Conservation (phyloP, 2,113 vertebrate genomes). For the Melanocharis versteri region DNA sequence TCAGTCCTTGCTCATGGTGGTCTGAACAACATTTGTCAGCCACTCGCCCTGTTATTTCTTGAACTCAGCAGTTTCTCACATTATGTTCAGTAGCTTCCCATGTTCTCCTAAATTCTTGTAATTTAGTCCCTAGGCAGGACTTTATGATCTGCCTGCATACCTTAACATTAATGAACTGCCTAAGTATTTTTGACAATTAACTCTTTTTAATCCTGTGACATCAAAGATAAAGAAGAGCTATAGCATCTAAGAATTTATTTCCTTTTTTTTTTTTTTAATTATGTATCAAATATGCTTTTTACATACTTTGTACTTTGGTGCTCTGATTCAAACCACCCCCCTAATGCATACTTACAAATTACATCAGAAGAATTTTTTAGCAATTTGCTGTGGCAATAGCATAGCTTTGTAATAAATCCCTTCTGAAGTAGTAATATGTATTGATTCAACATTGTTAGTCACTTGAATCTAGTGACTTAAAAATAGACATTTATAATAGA, state of each 20-base stretch:
- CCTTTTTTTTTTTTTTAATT: neutral
- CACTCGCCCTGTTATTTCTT: neutral
- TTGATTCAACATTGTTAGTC: neutral
- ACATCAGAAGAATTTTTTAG: neutral
- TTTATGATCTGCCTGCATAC: neutral
- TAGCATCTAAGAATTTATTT: neutral
- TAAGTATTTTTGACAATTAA: neutral
- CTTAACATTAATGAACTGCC: neutral
- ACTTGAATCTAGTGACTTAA: neutral
- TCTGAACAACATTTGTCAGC: neutral
- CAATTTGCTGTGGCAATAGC: neutral
- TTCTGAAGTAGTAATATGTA: neutral
- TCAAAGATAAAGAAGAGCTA: neutral
- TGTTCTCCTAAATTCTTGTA: neutral
- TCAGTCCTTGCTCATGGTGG: neutral
- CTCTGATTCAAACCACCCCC: neutral
- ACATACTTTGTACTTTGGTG: neutral
- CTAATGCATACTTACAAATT: neutral
- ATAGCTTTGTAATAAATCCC: neutral
- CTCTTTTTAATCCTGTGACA: neutral
- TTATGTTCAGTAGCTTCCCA: neutral
- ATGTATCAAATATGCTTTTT: neutral
- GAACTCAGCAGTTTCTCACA: neutral
- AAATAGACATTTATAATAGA: neutral
- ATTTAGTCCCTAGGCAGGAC: accelerated